Percentiles rank a stretch among this genome's conserved stretches.
Evolutionary conservation across 2,113 vertebrate species (phyloP).

Genomic region (Chauna torquata): DNA sequence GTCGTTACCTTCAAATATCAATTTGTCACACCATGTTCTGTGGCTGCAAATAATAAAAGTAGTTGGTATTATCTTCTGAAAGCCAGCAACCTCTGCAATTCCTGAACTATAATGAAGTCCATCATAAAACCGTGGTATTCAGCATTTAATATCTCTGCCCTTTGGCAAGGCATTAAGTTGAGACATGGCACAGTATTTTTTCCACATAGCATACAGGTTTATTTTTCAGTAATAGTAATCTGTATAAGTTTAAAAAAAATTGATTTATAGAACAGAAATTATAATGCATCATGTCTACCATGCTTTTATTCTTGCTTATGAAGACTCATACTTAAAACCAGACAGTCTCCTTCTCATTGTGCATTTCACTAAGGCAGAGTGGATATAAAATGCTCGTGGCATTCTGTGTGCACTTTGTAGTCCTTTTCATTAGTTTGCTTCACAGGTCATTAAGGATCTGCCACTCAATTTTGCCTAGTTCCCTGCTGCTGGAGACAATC

Average conservation of each 20-base stretch:
- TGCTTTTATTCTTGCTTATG: background rate
- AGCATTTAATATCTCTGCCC: background rate
- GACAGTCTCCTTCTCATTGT: background rate
- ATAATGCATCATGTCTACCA: background rate
- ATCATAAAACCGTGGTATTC: background rate
- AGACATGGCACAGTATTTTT: background rate
- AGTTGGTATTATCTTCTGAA: background rate
- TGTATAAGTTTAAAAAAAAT: background rate
- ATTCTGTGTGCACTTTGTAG: background rate
- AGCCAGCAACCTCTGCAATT: background rate
- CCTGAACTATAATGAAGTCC: background rate
- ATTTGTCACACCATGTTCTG: background rate
- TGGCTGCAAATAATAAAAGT: background rate
- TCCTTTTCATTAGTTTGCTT: background rate
- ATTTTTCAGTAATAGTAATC: background rate
- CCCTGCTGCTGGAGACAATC: background rate
- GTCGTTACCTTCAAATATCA: background rate
- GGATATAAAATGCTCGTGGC: background rate
- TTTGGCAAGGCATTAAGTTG: background rate
- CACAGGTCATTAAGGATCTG: conserved; percentile 4
- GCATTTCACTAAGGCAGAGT: background rate
- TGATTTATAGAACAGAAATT: background rate
- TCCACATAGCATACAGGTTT: background rate
- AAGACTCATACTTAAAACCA: background rate
- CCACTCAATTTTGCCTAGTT: background rate